phyloP scores from a whole-genome alignment of 2,888 invertebrate genomes.

The Lasioglossum villosulum region DNA sequence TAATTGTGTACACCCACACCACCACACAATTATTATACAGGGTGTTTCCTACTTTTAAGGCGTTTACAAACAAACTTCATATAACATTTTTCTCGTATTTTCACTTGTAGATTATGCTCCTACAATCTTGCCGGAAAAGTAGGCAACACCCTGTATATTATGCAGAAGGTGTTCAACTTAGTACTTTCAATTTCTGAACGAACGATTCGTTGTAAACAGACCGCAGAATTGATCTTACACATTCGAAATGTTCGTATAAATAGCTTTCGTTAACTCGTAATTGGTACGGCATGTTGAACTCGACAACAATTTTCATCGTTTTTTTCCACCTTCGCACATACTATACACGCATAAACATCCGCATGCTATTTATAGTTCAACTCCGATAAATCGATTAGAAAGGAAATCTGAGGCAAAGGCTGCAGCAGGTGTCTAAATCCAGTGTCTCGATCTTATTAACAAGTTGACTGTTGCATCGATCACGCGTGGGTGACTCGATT shows the following conservation, averaged over 20 bases:
- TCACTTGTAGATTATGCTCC: no score
- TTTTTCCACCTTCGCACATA: not conserved
- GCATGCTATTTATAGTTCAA: not conserved
- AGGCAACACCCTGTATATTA: no score
- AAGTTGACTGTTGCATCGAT: not conserved
- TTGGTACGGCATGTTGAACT: not conserved
- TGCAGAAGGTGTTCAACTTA: not conserved
- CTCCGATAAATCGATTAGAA: not conserved
- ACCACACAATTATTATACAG: no score
- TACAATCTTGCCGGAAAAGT: no score
- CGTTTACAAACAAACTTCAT: no score
- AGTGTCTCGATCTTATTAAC: not conserved
- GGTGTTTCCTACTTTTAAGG: no score
- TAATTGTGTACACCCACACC: no score
- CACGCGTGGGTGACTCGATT: not conserved
- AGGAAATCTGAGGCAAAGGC: not conserved
- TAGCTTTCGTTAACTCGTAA: not conserved
- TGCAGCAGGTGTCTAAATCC: not conserved
- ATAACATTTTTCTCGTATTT: no score
- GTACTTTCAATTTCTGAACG: not conserved
- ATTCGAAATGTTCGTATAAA: not conserved
- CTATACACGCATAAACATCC: slow-evolving; percentile 2
- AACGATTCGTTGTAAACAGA: not conserved
- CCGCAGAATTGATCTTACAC: not conserved
- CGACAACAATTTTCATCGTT: not conserved